phyloP scores from a whole-genome alignment of 2,888 invertebrate genomes.

The Eupithecia inturbata region DNA sequence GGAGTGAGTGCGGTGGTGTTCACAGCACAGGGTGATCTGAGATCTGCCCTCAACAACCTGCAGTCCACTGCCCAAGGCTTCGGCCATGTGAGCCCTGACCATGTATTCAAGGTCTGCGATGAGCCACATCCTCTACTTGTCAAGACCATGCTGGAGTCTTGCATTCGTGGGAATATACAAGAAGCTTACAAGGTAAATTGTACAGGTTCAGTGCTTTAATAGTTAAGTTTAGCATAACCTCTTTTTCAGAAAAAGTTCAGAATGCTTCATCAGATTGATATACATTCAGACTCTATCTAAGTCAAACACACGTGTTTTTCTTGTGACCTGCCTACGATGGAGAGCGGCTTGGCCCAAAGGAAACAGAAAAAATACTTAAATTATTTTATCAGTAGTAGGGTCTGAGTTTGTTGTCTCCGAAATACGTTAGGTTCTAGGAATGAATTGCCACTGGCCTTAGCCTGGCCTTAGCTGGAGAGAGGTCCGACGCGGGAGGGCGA shows the following conservation, averaged over 20 bases:
- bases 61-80: conserved; percentile 94
- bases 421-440: too few relatives aligned
- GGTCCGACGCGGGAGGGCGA: too few relatives aligned
- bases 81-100: conserved; percentile 94
- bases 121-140: conserved; percentile 98
- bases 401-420: too few relatives aligned
- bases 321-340: too few relatives aligned
- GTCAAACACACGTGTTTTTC: too few relatives aligned
- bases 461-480: too few relatives aligned
- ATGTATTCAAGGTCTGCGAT: conserved; percentile 99
- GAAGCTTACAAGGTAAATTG: conserved; percentile 88
- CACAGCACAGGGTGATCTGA: conserved; percentile 99
- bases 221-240: neutral
- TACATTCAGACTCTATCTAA: neutral
- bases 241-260: neutral
- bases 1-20: conserved; percentile 98
- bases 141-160: conserved; percentile 94
- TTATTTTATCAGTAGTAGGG: too few relatives aligned
- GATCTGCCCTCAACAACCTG: conserved; percentile 98
- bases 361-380: too few relatives aligned
- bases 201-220: neutral
- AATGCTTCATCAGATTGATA: neutral
- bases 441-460: too few relatives aligned
- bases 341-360: too few relatives aligned
- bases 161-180: conserved; percentile 91